Conservation (phyloP, 2,797 vertebrate genomes). For the Anableps anableps region DNA sequence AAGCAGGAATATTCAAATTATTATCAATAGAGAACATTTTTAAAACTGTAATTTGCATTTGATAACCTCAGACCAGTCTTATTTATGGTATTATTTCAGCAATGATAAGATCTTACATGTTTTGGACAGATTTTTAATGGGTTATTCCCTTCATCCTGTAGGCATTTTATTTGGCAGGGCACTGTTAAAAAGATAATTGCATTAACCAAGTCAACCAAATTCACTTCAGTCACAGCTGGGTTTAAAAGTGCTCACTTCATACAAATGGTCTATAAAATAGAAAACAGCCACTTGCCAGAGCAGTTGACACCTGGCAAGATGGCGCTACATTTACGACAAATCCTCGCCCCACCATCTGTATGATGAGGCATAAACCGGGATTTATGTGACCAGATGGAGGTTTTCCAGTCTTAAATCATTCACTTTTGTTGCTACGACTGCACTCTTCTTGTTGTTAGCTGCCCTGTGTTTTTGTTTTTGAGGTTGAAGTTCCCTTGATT, state of each 20-base stretch:
- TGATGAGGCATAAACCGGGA: constrained; percentile 57
- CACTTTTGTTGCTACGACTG: constrained; percentile 23
- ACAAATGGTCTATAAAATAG: constrained; percentile 46
- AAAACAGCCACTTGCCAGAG: constrained; percentile 36
- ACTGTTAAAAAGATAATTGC: constrained; percentile 10
- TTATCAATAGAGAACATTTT: neutral
- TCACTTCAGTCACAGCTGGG: constrained; percentile 34
- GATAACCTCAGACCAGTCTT: neutral
- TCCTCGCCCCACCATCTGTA: constrained; percentile 59
- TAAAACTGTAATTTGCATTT: neutral
- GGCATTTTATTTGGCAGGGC: constrained; percentile 18
- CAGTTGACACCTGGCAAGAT: constrained; percentile 57
- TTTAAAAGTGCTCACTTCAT: constrained; percentile 42
- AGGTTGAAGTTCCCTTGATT: constrained; percentile 2
- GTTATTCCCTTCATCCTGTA: constrained; percentile 19
- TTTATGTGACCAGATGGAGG: constrained; percentile 61
- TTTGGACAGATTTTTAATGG: constrained; percentile 13
- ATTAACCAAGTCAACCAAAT: constrained; percentile 26
- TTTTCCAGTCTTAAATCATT: constrained; percentile 58
- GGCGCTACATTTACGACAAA: constrained; percentile 53
- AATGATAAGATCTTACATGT: constrained; percentile 19
- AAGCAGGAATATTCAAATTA: neutral
- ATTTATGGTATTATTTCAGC: constrained; percentile 3
- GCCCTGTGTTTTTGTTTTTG: neutral
- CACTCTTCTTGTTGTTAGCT: constrained; percentile 22